Conservation (phyloP, 2,888 invertebrate genomes). For the Phortica magna region DNA sequence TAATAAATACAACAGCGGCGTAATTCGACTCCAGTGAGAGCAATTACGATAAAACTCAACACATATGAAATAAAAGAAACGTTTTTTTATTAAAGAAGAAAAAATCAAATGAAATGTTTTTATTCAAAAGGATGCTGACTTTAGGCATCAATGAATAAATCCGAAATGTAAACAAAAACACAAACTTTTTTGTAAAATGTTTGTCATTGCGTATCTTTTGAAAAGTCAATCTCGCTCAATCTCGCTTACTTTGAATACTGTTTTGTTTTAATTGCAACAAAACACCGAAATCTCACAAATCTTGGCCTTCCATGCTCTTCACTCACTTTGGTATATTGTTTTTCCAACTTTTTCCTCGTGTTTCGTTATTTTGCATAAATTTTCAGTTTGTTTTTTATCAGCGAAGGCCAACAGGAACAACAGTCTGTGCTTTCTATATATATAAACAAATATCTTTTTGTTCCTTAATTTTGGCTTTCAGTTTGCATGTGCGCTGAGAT, state of each 20-base stretch:
- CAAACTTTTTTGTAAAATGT: not conserved
- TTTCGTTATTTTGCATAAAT: conserved; percentile 64
- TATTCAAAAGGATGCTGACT: too few relatives aligned
- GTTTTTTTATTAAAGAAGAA: too few relatives aligned
- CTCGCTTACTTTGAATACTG: conserved; percentile 35
- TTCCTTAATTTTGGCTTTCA: conserved; percentile 54
- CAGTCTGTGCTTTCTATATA: conserved; percentile 37
- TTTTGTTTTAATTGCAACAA: conserved; percentile 41
- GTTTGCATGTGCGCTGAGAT: conserved; percentile 56
- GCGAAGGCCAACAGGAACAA: conserved; percentile 26
- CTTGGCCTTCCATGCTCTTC: conserved; percentile 20
- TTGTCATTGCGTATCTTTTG: not conserved
- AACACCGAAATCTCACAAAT: conserved; percentile 31
- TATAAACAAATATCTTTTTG: conserved; percentile 43
- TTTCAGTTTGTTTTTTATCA: conserved; percentile 68
- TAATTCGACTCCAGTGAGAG: too few relatives aligned
- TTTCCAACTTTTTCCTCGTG: conserved; percentile 40
- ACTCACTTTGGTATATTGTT: conserved; percentile 48
- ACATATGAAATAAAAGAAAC: too few relatives aligned
- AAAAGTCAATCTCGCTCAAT: not conserved
- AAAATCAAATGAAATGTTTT: too few relatives aligned
- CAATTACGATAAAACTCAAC: too few relatives aligned
- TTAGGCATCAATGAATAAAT: too few relatives aligned
- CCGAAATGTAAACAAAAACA: not conserved
- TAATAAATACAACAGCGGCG: too few relatives aligned